phyloP scores from a whole-genome alignment of 2,888 invertebrate genomes.

The Ophion obscuratus region DNA sequence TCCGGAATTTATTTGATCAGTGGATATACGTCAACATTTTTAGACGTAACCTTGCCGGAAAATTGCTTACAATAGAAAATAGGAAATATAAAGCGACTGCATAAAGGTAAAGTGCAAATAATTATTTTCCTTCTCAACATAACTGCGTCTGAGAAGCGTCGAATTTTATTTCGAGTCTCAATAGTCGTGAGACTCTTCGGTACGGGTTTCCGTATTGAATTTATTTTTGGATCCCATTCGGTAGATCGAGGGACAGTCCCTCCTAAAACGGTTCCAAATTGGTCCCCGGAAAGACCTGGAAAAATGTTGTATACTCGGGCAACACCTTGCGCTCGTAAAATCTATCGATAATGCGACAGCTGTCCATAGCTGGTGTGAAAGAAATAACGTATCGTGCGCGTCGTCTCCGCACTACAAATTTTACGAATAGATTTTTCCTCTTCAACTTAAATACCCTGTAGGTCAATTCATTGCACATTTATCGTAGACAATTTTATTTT shows the following conservation, averaged over 20 bases:
- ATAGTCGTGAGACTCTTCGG: slow-evolving; percentile 11
- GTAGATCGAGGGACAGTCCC: slow-evolving; percentile 21
- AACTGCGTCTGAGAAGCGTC: background rate
- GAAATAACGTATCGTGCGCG: background rate
- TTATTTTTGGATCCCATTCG: slow-evolving; percentile 45
- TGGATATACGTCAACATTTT: no score
- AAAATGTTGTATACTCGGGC: background rate
- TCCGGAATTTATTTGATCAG: no score
- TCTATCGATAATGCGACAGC: slow-evolving; percentile 45
- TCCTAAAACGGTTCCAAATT: background rate
- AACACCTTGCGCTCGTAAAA: slow-evolving; percentile 53
- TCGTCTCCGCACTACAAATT: no score
- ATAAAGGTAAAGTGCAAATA: no score
- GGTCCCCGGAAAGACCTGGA: background rate
- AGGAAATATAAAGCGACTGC: no score
- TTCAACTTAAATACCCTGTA: background rate
- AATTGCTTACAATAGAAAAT: no score
- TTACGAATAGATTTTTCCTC: background rate
- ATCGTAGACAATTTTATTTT: no score
- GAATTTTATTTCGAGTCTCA: background rate
- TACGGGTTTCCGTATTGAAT: slow-evolving; percentile 11
- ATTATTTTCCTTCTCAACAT: background rate
- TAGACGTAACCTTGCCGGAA: no score
- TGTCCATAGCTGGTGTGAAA: background rate
- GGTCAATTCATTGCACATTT: no score